Conservation (phyloP, 2,888 invertebrate species). For the Gastracanthus pulcherrimus region DNA sequence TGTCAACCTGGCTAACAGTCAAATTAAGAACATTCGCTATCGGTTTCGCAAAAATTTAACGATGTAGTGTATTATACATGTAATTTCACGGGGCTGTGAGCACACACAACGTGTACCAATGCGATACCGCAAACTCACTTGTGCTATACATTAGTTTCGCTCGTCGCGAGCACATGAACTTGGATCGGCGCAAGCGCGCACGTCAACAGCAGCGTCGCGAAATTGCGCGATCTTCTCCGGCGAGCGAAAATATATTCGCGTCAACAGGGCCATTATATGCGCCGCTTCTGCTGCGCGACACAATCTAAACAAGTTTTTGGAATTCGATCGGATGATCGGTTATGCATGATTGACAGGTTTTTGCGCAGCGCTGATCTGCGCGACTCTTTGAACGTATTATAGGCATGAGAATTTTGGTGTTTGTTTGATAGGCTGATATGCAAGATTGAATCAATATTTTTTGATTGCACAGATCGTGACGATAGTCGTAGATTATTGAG, state of each 20-base stretch:
- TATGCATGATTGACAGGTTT: not conserved
- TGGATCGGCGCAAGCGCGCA: not conserved
- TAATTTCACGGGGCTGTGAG: not conserved
- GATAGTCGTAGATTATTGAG: not conserved
- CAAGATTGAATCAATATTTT: not conserved
- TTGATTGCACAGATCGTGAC: not conserved
- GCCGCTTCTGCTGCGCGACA: not conserved
- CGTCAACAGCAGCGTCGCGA: too few species aligned
- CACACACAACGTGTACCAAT: not conserved
- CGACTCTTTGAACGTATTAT: too few species aligned
- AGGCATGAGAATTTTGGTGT: not conserved
- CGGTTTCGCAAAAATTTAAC: too few species aligned
- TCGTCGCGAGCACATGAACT: too few species aligned
- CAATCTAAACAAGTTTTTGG: not conserved
- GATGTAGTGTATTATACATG: too few species aligned
- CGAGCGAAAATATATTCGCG: not conserved
- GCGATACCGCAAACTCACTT: too few species aligned
- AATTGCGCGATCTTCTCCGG: not conserved
- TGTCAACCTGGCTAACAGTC: too few species aligned
- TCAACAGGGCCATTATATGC: not conserved
- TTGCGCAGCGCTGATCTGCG: not conserved
- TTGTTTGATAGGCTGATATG: too few species aligned
- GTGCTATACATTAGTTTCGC: not conserved
- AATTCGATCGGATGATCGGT: not conserved
- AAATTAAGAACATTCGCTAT: too few species aligned